Percentiles rank a stretch among this genome's conserved stretches.
Conservation (phyloP, 2,888 invertebrate species). For the Coelinius sp. region DNA sequence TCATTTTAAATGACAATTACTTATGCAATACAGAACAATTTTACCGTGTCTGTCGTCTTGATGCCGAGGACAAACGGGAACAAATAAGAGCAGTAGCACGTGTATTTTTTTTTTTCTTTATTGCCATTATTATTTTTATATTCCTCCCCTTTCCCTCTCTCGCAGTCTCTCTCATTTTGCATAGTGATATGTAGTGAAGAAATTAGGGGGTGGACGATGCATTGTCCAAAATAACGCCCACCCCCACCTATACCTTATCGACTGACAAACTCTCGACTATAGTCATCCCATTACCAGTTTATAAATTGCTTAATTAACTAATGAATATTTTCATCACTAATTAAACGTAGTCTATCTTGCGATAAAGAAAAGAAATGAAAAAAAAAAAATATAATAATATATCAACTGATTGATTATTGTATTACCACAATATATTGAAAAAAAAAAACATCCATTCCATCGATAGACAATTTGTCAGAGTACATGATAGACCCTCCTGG, state of each 20-base stretch:
- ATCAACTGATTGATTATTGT: too few species aligned
- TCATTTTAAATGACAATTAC: constrained; percentile 64
- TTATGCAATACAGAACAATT: constrained; percentile 58
- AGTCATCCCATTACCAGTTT: neutral
- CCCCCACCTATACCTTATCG: neutral
- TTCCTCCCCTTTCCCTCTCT: neutral
- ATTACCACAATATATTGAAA: neutral
- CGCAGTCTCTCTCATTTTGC: neutral
- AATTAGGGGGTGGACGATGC: neutral
- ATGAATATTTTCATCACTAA: neutral
- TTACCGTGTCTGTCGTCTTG: constrained; percentile 38
- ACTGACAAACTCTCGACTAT: neutral
- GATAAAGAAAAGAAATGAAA: too few species aligned
- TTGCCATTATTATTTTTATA: neutral
- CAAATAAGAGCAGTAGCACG: constrained; percentile 27
- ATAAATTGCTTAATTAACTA: neutral
- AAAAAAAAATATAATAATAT: too few species aligned
- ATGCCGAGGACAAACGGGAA: constrained; percentile 26
- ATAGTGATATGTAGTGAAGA: neutral
- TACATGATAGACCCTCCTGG: neutral
- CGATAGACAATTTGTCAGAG: neutral
- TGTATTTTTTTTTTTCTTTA: constrained; percentile 9
- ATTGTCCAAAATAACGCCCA: constrained; percentile 6
- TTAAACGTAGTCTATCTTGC: neutral
- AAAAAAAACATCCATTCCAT: neutral